A percentile compares a stretch with the other conserved stretches of the same genome.
Evolutionary conservation across 2,113 vertebrate species (phyloP).

Genomic region (Fregetta grallaria): DNA sequence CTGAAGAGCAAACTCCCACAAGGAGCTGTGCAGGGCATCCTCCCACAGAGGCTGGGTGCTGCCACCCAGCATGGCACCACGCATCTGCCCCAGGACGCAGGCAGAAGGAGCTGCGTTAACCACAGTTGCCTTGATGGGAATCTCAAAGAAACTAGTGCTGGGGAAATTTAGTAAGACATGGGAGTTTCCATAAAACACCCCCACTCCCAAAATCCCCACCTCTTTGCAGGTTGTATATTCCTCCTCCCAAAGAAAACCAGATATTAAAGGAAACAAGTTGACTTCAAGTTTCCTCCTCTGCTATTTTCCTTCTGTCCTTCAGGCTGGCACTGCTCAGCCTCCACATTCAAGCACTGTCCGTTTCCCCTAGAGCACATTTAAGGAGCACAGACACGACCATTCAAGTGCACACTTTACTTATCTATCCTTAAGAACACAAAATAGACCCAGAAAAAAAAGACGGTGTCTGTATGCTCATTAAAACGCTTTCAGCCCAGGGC

Average conservation of each 20-base stretch:
- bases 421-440: constrained; percentile 69
- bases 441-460: constrained; percentile 55
- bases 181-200: not conserved
- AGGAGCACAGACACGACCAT: constrained; percentile 19
- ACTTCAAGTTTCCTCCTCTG: constrained; percentile 6
- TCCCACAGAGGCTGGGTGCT: not conserved
- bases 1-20: not conserved
- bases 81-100: accelerated
- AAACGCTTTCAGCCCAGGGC: constrained; percentile 62
- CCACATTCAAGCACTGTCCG: not conserved
- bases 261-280: not conserved
- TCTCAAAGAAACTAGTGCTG: not conserved
- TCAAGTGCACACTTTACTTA: constrained; percentile 64
- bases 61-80: not conserved
- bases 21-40: not conserved
- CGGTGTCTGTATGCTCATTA: constrained; percentile 61
- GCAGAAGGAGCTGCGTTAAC: not conserved
- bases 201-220: not conserved
- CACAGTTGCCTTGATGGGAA: not conserved
- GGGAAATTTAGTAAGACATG: not conserved
- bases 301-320: constrained; percentile 32
- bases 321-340: constrained; percentile 34
- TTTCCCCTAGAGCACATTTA: constrained; percentile 13
- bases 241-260: not conserved
- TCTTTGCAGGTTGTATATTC: not conserved